These are phyloP conservation scores for Chelidonichthys spinosus DNA, from an alignment of 2,797 vertebrate genomes.

Conservation along the genomic window DNA sequence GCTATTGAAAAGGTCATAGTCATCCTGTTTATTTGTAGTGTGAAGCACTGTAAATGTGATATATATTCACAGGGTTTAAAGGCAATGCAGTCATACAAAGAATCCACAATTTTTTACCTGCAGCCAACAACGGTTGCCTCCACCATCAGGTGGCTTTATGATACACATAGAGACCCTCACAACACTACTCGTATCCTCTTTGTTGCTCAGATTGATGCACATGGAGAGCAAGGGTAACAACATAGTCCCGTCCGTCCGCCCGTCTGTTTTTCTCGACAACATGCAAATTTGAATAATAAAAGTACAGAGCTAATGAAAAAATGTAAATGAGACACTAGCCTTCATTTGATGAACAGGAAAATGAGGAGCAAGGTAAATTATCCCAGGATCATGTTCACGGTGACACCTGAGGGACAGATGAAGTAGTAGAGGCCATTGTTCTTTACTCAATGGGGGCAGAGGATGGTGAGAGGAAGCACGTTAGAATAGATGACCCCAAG, in stretches of 20 bases:
- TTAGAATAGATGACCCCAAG: conserved; percentile 56
- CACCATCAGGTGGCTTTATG: conserved; percentile 60
- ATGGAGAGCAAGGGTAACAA: conserved; percentile 50
- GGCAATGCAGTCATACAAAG: conserved; percentile 26
- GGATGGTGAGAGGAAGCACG: conserved; percentile 39
- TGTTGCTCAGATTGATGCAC: conserved; percentile 70
- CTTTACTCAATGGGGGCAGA: conserved; percentile 50
- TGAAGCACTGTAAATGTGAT: conserved; percentile 40
- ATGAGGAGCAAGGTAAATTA: conserved; percentile 61
- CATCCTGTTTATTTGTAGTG: conserved; percentile 28
- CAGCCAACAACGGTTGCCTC: conserved; percentile 23
- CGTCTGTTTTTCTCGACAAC: conserved; percentile 53
- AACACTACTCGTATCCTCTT: conserved; percentile 31
- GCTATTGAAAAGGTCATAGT: conserved; percentile 40
- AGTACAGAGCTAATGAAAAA: conserved; percentile 82
- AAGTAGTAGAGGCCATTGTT: conserved; percentile 64
- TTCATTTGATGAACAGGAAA: conserved; percentile 75
- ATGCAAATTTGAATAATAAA: conserved; percentile 82
- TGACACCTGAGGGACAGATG: conserved; percentile 78
- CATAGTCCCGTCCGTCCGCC: conserved; percentile 13
- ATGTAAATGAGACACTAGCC: conserved; percentile 78
- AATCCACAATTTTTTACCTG: conserved; percentile 9
- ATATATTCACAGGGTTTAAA: conserved; percentile 19
- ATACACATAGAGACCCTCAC: conserved; percentile 24
- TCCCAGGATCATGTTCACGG: conserved; percentile 56